Evolutionary conservation across 2,888 invertebrate genomes (phyloP), one percentile per base, ranked within the genome.

Genomic region (Leucophenga maculata): DNA sequence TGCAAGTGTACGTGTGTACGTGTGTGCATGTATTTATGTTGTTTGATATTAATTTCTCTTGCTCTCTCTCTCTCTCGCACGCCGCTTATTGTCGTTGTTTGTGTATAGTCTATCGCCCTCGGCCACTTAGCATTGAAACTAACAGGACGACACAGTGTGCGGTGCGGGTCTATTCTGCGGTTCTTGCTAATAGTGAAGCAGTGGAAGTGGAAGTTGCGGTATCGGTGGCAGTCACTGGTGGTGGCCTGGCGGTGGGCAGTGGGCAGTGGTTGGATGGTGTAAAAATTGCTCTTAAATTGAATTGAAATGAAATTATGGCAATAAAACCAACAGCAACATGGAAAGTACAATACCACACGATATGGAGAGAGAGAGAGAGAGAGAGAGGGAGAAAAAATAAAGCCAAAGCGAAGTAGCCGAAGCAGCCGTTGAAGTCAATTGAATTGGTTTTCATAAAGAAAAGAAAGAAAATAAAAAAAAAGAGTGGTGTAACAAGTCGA

Each of bases 271-370:
- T 54, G 54, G 57, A n/a, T 57, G 13, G 57, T 57, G 57, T 57
- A 57, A 31, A 26, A 57, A 57, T 57, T 57, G 31, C 31, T 57
- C 57, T 57, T 26, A 57, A 57, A 57, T 57, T 57, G 57, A 57
- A 57, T 57, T 26, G 26, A 26, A 57, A 57, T 57, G 57, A 57
- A 57, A 57, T 57, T 57, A 57, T 57, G 26, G 31, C 57, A 31
- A 57, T 22, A 57, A 22, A n/a, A 57, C 3, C 14, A 57, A 31
- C 13, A 22, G 3, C 14, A 31, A 14, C 13, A 57, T 16, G 8
- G 26, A n/a, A n/a, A n/a, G n/a, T n/a, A 31, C 14, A 57, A 20
- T 1, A 54, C 16, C 54, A 20, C 16, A 54, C 11, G 13, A 18
- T 6, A 50, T 14, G 14, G 1, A 16, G n/a, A 48, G 11, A 48